Percentiles rank a stretch among this genome's conserved stretches.
These are phyloP conservation scores for Troides aeacus DNA, from an alignment of 2,888 invertebrate genomes.

Conservation along the genomic window DNA sequence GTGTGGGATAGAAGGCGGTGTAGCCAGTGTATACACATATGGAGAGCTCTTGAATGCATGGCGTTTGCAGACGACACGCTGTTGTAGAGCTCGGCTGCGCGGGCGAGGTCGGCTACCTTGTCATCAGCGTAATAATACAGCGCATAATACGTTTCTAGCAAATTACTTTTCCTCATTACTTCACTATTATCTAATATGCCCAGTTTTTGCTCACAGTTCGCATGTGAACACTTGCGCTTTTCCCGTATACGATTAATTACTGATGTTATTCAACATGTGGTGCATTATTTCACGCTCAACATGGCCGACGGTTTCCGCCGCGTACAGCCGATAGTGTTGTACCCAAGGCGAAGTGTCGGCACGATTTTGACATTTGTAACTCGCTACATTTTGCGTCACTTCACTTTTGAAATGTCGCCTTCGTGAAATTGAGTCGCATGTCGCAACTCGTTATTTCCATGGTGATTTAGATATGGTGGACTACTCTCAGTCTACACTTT, in stretches of 20 bases:
- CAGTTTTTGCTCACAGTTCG: slow-evolving; percentile 53
- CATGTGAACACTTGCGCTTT: slow-evolving; percentile 75
- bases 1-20: slow-evolving; percentile 4
- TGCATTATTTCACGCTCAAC: slow-evolving; percentile 67
- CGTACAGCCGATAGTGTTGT: slow-evolving; percentile 44
- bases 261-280: slow-evolving; percentile 71
- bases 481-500: neutral
- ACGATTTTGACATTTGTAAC: slow-evolving; percentile 76
- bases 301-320: slow-evolving; percentile 58
- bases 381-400: slow-evolving; percentile 57
- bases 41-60: slow-evolving; percentile 37
- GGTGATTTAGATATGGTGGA: neutral
- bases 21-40: slow-evolving; percentile 1
- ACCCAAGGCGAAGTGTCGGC: slow-evolving; percentile 58
- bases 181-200: slow-evolving; percentile 41
- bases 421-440: slow-evolving; percentile 42
- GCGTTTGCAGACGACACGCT: slow-evolving; percentile 38
- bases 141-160: slow-evolving; percentile 35
- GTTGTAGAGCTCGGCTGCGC: slow-evolving; percentile 39
- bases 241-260: slow-evolving; percentile 68
- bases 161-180: slow-evolving; percentile 39
- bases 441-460: slow-evolving; percentile 44
- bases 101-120: slow-evolving; percentile 33
- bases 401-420: slow-evolving; percentile 57
- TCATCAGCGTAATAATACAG: slow-evolving; percentile 41